Conservation (phyloP, 2,888 invertebrate species). For the Pandemis cinnamomeana region DNA sequence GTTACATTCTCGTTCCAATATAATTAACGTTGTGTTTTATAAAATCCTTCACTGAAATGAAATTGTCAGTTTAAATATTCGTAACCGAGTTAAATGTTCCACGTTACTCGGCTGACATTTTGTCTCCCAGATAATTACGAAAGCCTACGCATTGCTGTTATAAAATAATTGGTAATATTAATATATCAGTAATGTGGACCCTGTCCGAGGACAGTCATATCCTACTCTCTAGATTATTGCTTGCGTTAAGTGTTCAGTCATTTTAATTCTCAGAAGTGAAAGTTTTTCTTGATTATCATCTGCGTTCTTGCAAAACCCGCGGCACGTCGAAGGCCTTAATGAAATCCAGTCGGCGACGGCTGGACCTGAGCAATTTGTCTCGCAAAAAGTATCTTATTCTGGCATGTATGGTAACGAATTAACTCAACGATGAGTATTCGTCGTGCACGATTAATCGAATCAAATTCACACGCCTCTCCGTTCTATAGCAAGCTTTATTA, state of each 20-base stretch:
- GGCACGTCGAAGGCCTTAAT: conserved; percentile 34
- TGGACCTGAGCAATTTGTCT: conserved; percentile 15
- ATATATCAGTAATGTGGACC: not conserved
- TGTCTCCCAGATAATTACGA: not conserved
- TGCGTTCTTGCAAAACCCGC: conserved; percentile 36
- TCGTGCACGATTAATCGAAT: conserved; percentile 35
- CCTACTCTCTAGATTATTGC: conserved; percentile 24
- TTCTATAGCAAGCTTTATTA: conserved; percentile 19
- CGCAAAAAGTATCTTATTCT: conserved; percentile 31
- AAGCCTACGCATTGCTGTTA: not conserved
- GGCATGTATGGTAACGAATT: conserved; percentile 12
- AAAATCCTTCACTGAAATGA: conserved; percentile 5
- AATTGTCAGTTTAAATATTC: not conserved
- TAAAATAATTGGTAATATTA: conserved; percentile 14
- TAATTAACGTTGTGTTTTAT: conserved; percentile 6
- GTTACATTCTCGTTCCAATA: conserved; percentile 17
- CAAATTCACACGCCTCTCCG: conserved; percentile 32
- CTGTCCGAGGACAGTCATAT: conserved; percentile 15
- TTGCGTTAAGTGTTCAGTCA: conserved; percentile 24
- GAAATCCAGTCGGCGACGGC: conserved; percentile 30
- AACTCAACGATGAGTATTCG: conserved; percentile 39
- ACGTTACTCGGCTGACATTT: not conserved
- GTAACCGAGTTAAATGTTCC: not conserved
- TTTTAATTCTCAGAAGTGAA: conserved; percentile 38
- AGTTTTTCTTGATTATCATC: conserved; percentile 39